These are phyloP conservation scores for Choristoneura rosaceana DNA, from an alignment of 2,888 invertebrate species.

Conservation along the genomic window DNA sequence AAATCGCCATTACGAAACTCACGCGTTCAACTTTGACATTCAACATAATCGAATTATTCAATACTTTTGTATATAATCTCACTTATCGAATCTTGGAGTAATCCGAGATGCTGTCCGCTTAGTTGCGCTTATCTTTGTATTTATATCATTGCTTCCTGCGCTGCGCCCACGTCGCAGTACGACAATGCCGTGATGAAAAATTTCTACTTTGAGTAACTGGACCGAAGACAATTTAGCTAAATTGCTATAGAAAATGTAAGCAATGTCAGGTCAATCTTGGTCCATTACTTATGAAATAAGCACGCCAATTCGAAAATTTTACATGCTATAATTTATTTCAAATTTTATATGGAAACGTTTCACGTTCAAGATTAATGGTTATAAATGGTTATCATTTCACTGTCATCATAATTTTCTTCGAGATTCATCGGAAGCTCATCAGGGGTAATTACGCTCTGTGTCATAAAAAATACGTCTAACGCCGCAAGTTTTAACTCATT, in stretches of 20 bases:
- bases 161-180: constrained; percentile 48
- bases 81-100: constrained; percentile 55
- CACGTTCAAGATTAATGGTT: too few species aligned
- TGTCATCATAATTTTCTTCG: too few species aligned
- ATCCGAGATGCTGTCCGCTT: constrained; percentile 51
- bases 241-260: too few species aligned
- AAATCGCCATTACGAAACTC: constrained; percentile 43
- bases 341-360: too few species aligned
- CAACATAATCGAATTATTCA: constrained; percentile 67
- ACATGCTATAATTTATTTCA: too few species aligned
- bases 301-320: too few species aligned
- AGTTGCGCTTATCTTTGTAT: constrained; percentile 60
- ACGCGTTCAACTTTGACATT: constrained; percentile 65
- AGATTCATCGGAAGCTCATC: too few species aligned
- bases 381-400: too few species aligned
- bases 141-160: constrained; percentile 64
- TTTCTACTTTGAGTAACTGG: not conserved
- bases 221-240: not conserved
- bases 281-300: not conserved
- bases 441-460: too few species aligned
- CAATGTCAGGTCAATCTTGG: too few species aligned
- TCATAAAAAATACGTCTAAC: too few species aligned
- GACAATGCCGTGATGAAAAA: not conserved
- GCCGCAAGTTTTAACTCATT: not conserved
- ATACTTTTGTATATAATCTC: constrained; percentile 62